Evolutionary conservation across 1,140 invertebrate species (phyloP).

Genomic region (Delia radicum): DNA sequence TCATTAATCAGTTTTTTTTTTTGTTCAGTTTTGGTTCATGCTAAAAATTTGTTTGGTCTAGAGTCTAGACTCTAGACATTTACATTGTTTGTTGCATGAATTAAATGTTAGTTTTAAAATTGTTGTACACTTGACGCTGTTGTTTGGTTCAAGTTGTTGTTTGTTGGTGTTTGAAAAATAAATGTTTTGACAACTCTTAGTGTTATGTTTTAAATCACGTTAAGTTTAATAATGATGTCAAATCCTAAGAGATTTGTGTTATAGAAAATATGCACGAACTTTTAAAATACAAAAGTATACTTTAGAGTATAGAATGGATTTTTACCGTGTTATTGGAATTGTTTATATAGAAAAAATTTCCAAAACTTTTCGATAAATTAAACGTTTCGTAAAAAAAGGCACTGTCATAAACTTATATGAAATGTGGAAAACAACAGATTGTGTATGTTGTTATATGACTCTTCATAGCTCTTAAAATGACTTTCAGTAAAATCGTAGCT

Average conservation of each 20-base stretch:
- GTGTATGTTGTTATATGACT: too few relatives aligned
- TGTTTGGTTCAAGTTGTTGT: neutral
- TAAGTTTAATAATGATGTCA: neutral
- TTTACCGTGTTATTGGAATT: too few relatives aligned
- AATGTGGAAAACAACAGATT: too few relatives aligned
- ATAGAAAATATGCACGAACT: too few relatives aligned
- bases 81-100: neutral
- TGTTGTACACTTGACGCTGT: slow-evolving; percentile 6
- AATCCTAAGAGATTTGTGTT: neutral
- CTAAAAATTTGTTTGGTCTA: neutral
- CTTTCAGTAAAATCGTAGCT: too few relatives aligned
- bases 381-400: too few relatives aligned
- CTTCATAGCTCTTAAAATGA: too few relatives aligned
- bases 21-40: neutral
- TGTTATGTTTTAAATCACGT: slow-evolving; percentile 12
- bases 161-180: neutral
- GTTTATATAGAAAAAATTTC: too few relatives aligned
- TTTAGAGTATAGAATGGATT: too few relatives aligned
- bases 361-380: too few relatives aligned
- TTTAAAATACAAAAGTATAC: too few relatives aligned
- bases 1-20: slow-evolving; percentile 3
- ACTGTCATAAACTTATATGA: too few relatives aligned
- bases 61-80: neutral
- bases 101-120: neutral
- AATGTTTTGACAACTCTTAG: slow-evolving; percentile 8